phyloP scores from a whole-genome alignment of 2,797 vertebrate genomes.

The Yasuhikotakia modesta region DNA sequence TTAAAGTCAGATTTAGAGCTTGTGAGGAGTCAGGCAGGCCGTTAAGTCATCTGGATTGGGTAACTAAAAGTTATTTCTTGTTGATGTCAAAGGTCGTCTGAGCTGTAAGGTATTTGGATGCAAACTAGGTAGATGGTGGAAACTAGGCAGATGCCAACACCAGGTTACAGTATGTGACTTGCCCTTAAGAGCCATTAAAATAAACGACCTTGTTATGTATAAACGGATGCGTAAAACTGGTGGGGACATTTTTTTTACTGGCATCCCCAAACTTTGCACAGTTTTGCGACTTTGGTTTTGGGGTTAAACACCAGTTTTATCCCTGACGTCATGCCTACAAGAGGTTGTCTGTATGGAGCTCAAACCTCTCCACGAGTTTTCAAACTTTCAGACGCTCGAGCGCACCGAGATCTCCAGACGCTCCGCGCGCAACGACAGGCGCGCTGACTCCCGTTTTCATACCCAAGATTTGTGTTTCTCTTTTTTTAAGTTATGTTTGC shows the following conservation, averaged over 20 bases:
- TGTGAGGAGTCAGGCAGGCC: conserved; percentile 34
- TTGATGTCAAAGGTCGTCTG: neutral
- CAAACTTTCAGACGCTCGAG: conserved; percentile 58
- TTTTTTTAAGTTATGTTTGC: conserved; percentile 34
- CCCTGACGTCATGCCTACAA: conserved; percentile 86
- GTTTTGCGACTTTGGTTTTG: conserved; percentile 15
- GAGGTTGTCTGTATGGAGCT: conserved; percentile 81
- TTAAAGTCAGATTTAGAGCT: conserved; percentile 46
- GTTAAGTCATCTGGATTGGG: conserved; percentile 17
- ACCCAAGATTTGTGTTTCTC: conserved; percentile 29
- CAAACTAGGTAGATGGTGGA: neutral
- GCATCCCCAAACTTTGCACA: neutral
- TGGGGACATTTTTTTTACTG: neutral
- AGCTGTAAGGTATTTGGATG: neutral
- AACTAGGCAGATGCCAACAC: neutral
- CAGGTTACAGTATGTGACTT: neutral
- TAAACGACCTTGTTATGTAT: neutral
- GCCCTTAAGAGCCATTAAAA: no score
- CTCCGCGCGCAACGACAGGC: neutral
- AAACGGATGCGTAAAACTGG: neutral
- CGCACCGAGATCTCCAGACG: conserved; percentile 9
- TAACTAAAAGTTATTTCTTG: neutral
- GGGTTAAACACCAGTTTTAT: conserved; percentile 69
- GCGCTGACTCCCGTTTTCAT: conserved; percentile 5
- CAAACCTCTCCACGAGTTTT: conserved; percentile 72